phyloP scores from a whole-genome alignment of 1,140 invertebrate species.

The Eupeodes corollae region DNA sequence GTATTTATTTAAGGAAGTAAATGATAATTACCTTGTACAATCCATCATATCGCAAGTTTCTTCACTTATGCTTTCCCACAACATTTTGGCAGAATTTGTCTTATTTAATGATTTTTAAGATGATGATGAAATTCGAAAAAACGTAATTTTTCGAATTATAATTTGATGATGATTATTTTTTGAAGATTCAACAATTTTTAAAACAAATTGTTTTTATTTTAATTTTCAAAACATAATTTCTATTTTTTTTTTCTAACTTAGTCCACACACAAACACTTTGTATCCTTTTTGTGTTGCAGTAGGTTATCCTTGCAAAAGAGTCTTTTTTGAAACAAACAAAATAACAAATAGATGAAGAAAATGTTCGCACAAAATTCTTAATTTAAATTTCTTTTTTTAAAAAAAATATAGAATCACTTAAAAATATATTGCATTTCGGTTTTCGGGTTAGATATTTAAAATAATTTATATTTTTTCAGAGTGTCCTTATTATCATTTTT shows the following conservation, averaged over 20 bases:
- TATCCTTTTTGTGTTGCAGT: not conserved
- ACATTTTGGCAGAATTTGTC: conserved; percentile 21
- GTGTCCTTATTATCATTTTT: conserved; percentile 26
- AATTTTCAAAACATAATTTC: not conserved
- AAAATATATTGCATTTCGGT: conserved; percentile 24
- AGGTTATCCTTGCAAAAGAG: conserved; percentile 7
- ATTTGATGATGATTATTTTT: too few relatives aligned
- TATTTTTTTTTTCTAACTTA: conserved; percentile 10
- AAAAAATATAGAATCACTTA: conserved; percentile 7
- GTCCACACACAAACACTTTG: too few relatives aligned
- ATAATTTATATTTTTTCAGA: conserved; percentile 9
- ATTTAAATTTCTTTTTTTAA: conserved; percentile 9
- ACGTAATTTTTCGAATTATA: conserved; percentile 24
- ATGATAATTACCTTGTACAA: conserved; percentile 31
- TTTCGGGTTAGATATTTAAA: conserved; percentile 5
- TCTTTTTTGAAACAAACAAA: too few relatives aligned
- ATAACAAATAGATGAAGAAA: too few relatives aligned
- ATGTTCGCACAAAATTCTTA: not conserved
- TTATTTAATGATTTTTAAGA: conserved; percentile 2
- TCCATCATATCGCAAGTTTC: conserved; percentile 29
- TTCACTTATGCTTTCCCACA: conserved; percentile 32
- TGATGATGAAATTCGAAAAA: conserved; percentile 26
- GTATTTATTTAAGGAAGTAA: not conserved
- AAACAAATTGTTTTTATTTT: too few relatives aligned
- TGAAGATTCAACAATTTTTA: too few relatives aligned